These are phyloP conservation scores for Spisula solida DNA, from an alignment of 2,888 invertebrate genomes.

Conservation along the genomic window DNA sequence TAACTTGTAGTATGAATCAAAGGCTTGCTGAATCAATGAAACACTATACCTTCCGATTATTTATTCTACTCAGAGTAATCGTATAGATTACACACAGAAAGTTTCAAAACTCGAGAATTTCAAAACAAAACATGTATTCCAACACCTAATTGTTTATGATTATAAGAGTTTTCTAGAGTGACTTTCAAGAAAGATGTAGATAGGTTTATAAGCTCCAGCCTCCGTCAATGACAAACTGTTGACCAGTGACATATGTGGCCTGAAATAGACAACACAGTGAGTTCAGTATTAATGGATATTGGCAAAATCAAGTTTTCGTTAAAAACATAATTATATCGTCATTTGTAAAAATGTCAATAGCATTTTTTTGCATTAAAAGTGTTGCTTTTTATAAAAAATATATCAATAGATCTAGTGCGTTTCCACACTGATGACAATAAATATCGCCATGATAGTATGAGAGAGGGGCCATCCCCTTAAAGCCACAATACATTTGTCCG, in stretches of 20 bases:
- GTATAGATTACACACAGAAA: no score
- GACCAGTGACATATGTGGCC: conserved; percentile 81
- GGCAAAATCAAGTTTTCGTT: background rate
- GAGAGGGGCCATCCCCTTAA: no score
- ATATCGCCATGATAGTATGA: background rate
- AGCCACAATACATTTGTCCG: background rate
- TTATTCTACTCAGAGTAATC: no score
- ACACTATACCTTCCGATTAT: no score
- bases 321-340: background rate
- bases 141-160: no score
- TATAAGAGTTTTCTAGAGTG: no score
- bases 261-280: conserved; percentile 62
- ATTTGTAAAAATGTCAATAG: background rate
- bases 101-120: no score
- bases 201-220: conserved; percentile 77
- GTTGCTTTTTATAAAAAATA: no score
- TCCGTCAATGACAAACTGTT: conserved; percentile 82
- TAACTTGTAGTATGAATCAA: no score
- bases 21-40: no score
- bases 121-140: no score
- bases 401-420: background rate
- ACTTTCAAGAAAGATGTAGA: no score
- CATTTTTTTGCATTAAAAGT: background rate
- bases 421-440: background rate
- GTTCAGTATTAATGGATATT: background rate